Evolutionary conservation across 2,888 invertebrate genomes (phyloP), one percentile per base, ranked within the genome.

Genomic region (Eulithis prunata): DNA sequence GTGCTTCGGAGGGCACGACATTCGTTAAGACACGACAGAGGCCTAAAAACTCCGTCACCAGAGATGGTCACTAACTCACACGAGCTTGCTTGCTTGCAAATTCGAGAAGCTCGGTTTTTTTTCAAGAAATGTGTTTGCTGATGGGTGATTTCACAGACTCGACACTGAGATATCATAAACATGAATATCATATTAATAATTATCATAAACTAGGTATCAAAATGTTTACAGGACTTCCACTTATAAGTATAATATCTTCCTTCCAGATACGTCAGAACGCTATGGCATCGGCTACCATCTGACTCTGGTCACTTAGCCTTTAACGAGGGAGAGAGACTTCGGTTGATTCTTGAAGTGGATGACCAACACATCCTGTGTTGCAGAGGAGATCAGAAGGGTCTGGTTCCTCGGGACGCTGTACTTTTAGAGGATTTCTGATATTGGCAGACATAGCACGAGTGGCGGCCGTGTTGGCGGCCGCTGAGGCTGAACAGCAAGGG

Each of bases 281-380:
- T 96, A 49, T 95, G 95, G 86, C 96, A 96, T 78, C 94, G 96
- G 75, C 87, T 96, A 65, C 96, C 96, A n/a, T 95, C 96, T 0
- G 96, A 96, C 80, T 96, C 95, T 57, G 96, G 96, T 11, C 96
- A 96, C 78, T 90, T 97, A 47, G 95, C 96, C 12, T 97, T 96
- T 88, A 96, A 95, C 82, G 96, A 96, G 83, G 96, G 96, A 14
- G 96, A 96, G 81, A 94, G 94, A 52, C 91, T 97, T 55, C 95
- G 95, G 69, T 94, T 97, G 45, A 95, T 96, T 57, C 89, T 96
- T 38, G 96, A 96, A 78, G 96, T 97, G 54, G 96, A 97, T 83
- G 95, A 94, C 78, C 96, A 96, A 76, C 95, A 96, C 94, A 85
- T 96, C 73, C 87, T 97, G 64, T 97, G 97, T 84, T 96, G 96